Evolutionary conservation across 2,888 invertebrate genomes (phyloP), one percentile per base, ranked within the genome.

Genomic region (Drosophila flavopinicola): DNA sequence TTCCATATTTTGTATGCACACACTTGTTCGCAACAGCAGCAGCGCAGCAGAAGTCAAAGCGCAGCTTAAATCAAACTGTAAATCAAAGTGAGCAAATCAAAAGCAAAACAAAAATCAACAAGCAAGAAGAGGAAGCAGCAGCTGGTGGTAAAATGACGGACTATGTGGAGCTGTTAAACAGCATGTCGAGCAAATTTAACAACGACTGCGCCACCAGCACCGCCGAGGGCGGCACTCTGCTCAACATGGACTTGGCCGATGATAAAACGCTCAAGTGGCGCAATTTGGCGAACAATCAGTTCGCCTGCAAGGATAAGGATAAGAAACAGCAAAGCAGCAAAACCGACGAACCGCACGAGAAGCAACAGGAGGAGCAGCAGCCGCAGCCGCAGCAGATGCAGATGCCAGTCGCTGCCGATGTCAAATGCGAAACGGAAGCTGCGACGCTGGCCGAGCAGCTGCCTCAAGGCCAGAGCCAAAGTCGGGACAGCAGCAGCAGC

Each of bases 181-280:
- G 88, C 75, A 91, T 91, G 91, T 87, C 89, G 32, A 87, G 84
- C 27, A 90, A 84, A 13, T 90, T 91, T 57, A 90, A 91, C 73
- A 85, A 87, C 44, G 90, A 90, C 45, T 89, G 89, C 58, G 87
- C 88, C 48, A 82, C 85, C 6, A 78, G 77, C 64, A 88, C 87
- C 10, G 89, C 85, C 42, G 89, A 88, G 63, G 86, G 88, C 42
- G 88, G 83, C 2, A 78, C 79, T 24, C 60, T 85, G 51, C 70
- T 88, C n/a, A 82, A 89, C 49, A 69, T 90, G 38, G 88, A 90
- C 64, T 54, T 91, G 63, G 89, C 89, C 54, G 90, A 90, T 70
- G 91, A 91, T 73, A 91, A 90, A 54, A 91, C 91, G 24, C 45
- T 90, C 20, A 91, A 91, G 63, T 91, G 91, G 91, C 89, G 91